Percentiles rank a stretch among this genome's conserved stretches.
These are phyloP conservation scores for Branchellion lobata DNA, from an alignment of 2,888 invertebrate species.

Conservation along the genomic window DNA sequence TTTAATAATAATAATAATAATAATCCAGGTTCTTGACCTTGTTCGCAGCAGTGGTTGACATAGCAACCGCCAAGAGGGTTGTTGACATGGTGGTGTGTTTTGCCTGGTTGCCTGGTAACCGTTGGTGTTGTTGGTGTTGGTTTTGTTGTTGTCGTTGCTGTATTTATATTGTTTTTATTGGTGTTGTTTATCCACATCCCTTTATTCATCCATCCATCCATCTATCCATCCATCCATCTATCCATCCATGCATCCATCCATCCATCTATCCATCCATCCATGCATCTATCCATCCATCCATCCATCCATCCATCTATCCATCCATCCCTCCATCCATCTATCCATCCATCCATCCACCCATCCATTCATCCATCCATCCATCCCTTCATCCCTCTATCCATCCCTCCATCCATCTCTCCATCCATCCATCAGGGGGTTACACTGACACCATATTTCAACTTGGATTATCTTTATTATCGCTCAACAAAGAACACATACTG, in stretches of 20 bases:
- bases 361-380: no score
- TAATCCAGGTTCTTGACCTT: slow-evolving; percentile 30
- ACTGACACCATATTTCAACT: not conserved
- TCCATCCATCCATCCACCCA: no score
- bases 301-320: no score
- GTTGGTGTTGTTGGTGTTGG: no score
- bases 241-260: not conserved
- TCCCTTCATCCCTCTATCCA: no score
- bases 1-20: not conserved
- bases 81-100: slow-evolving; percentile 66
- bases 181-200: not conserved
- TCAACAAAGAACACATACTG: slow-evolving; percentile 17
- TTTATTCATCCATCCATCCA: not conserved
- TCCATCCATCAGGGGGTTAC: slow-evolving; percentile 6
- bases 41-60: slow-evolving; percentile 16
- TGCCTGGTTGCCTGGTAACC: not conserved
- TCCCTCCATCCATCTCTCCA: no score
- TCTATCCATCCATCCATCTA: not conserved
- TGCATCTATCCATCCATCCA: not conserved
- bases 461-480: slow-evolving; percentile 11
- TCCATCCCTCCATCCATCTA: no score
- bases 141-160: no score
- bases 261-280: not conserved
- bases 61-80: slow-evolving; percentile 73
- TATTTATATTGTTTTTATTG: not conserved